phyloP scores from a whole-genome alignment of 2,113 vertebrate genomes.

The Piaya cayana region DNA sequence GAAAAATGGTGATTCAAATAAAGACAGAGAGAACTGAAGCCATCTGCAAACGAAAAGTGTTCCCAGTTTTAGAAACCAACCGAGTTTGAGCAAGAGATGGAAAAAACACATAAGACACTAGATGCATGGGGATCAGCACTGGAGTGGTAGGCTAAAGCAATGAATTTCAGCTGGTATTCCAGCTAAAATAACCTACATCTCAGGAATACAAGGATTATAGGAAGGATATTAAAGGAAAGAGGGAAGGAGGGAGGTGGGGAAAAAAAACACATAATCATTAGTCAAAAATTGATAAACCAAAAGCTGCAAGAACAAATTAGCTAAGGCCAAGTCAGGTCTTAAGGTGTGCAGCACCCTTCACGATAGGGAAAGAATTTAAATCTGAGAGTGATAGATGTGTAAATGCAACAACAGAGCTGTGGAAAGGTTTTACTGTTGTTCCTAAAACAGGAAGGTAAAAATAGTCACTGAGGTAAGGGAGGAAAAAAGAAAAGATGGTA shows the following conservation, averaged over 20 bases:
- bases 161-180: slow-evolving; percentile 1
- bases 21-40: not conserved
- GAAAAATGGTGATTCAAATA: not conserved
- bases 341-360: not conserved
- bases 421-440: not conserved
- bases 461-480: not conserved
- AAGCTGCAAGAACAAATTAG: not conserved
- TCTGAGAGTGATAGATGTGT: not conserved
- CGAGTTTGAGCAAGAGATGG: not conserved
- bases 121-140: not conserved
- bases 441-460: not conserved
- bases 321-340: not conserved
- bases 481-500: not conserved
- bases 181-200: slow-evolving; percentile 5
- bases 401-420: not conserved
- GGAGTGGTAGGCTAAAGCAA: not conserved
- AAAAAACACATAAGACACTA: not conserved
- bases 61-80: slow-evolving; percentile 42
- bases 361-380: not conserved
- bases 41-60: slow-evolving; percentile 41
- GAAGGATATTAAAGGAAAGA: not conserved
- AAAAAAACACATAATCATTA: not conserved
- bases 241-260: not conserved
- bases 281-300: not conserved
- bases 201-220: not conserved